A percentile compares a stretch with the other conserved stretches of the same genome.
Conservation (phyloP, 2,888 invertebrate species). For the Hipparchia semele region DNA sequence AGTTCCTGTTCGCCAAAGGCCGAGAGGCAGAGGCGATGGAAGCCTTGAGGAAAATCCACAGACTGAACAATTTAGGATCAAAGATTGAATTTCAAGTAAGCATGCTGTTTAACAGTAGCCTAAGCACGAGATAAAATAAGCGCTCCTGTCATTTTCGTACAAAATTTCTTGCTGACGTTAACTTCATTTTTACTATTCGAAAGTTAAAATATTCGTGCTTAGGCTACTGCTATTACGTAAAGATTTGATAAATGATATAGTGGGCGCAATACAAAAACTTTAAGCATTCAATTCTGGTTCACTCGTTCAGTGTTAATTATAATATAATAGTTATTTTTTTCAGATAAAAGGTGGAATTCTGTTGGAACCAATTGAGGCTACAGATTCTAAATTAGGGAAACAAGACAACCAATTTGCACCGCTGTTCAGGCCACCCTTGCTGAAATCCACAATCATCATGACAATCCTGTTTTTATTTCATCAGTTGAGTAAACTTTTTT, state of each 20-base stretch:
- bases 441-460: conserved; percentile 77
- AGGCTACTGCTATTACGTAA: no score
- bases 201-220: no score
- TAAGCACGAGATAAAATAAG: no score
- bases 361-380: conserved; percentile 56
- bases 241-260: no score
- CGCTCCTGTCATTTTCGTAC: no score
- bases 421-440: conserved; percentile 78
- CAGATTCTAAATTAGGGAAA: conserved; percentile 44
- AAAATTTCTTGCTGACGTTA: no score
- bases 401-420: conserved; percentile 66
- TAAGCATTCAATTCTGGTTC: no score
- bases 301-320: background rate
- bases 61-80: conserved; percentile 53
- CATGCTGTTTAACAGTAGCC: conserved; percentile 3
- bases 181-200: no score
- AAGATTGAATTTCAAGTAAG: conserved; percentile 55
- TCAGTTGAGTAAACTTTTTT: conserved; percentile 72
- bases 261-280: no score
- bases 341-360: conserved; percentile 56
- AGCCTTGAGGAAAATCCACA: conserved; percentile 59
- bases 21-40: conserved; percentile 78
- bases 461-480: conserved; percentile 78
- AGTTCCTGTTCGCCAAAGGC: conserved; percentile 86
- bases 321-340: conserved; percentile 21